Conservation (phyloP, 2,113 vertebrate species). For the Tetrao urogallus region DNA sequence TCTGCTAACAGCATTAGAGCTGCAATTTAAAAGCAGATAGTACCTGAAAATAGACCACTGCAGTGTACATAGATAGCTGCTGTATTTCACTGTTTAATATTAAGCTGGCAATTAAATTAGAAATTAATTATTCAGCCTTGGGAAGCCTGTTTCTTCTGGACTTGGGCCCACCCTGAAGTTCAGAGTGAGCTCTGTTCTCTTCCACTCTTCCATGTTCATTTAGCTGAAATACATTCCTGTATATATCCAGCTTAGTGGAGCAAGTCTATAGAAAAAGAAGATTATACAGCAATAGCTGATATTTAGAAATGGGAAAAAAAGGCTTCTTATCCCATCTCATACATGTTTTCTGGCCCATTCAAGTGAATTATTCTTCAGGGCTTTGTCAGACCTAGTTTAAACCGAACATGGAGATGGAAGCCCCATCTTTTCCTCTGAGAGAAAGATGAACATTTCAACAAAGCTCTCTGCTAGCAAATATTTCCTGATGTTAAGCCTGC, state of each 20-base stretch:
- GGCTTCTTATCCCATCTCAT: background rate
- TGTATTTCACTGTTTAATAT: slow-evolving; percentile 66
- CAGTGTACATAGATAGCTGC: slow-evolving; percentile 40
- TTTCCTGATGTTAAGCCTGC: slow-evolving; percentile 64
- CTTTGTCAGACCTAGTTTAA: slow-evolving; percentile 15
- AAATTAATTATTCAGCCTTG: slow-evolving; percentile 61
- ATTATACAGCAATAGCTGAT: background rate
- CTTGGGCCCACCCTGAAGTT: slow-evolving; percentile 43
- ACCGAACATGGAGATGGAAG: slow-evolving; percentile 12
- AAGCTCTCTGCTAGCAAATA: slow-evolving; percentile 60
- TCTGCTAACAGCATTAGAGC: slow-evolving; percentile 92
- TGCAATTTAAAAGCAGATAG: slow-evolving; percentile 63
- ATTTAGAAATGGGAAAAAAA: slow-evolving; percentile 27
- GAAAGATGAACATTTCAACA: slow-evolving; percentile 24
- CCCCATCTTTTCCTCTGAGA: slow-evolving; percentile 49
- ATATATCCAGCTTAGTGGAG: background rate
- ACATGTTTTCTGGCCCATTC: background rate
- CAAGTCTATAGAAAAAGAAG: background rate
- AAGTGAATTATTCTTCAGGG: slow-evolving; percentile 24
- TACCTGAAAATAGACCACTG: slow-evolving; percentile 82
- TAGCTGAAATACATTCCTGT: slow-evolving; percentile 34
- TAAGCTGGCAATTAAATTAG: slow-evolving; percentile 73
- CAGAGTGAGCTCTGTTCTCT: slow-evolving; percentile 22
- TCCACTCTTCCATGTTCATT: slow-evolving; percentile 17
- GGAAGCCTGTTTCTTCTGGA: slow-evolving; percentile 34